A percentile compares a stretch with the other conserved stretches of the same genome.
phyloP scores from a whole-genome alignment of 64 coral and sea anemone species.

The Pachyseris speciosa region DNA sequence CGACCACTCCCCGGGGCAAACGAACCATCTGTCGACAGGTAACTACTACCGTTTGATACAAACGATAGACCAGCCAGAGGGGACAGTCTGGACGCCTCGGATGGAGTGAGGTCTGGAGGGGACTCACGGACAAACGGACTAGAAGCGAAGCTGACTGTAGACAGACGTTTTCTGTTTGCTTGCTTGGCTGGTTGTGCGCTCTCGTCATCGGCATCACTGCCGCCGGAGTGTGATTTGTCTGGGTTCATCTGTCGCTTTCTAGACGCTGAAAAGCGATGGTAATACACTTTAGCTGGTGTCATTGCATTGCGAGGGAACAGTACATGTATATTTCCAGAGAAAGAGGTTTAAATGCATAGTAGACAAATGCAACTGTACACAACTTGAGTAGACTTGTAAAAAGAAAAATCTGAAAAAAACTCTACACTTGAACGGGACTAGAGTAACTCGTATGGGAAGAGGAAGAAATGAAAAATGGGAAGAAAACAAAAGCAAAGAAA shows the following conservation, averaged over 20 bases:
- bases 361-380: no score
- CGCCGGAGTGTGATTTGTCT: conserved; percentile 1
- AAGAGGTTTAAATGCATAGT: no score
- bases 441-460: no score
- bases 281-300: background rate
- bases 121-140: conserved; percentile 36
- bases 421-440: no score
- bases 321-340: no score
- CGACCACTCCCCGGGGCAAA: conserved; percentile 37
- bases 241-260: conserved; percentile 63
- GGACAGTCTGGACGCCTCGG: background rate
- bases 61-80: conserved; percentile 36
- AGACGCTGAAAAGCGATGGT: conserved; percentile 19
- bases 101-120: conserved; percentile 1
- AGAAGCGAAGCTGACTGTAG: conserved; percentile 81
- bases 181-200: conserved; percentile 17
- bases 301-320: no score
- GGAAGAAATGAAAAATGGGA: no score
- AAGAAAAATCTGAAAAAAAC: no score
- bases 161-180: conserved; percentile 53
- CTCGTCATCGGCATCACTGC: conserved; percentile 68
- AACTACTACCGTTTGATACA: conserved; percentile 23
- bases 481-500: no score
- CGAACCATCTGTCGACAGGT: conserved; percentile 28
- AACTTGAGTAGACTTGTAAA: no score